Evolutionary conservation across 2,113 vertebrate species (phyloP).

Genomic region (Brachyhypopomus gauderio): DNA sequence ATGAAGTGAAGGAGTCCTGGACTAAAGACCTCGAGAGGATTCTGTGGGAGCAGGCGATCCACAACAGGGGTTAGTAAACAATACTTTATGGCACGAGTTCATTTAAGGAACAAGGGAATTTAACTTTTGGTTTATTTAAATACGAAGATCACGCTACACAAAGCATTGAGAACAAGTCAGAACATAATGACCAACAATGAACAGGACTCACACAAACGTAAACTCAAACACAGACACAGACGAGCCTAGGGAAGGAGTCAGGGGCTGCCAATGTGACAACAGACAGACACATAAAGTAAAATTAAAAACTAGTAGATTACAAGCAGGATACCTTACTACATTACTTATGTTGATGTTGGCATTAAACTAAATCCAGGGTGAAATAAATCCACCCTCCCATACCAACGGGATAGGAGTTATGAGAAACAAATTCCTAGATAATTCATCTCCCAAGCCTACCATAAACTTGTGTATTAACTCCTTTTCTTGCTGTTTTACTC

Average conservation of each 20-base stretch:
- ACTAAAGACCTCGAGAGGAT: constrained; percentile 76
- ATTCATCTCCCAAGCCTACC: background rate
- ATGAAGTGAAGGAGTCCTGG: constrained; percentile 76
- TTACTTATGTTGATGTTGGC: background rate
- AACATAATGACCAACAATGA: no score
- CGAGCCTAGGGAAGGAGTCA: no score
- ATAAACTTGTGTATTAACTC: background rate
- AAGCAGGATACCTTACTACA: background rate
- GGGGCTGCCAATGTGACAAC: no score
- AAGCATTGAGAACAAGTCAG: no score
- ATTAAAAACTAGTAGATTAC: no score
- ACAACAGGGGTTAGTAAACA: constrained; percentile 69
- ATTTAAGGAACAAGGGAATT: no score
- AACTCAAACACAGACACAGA: no score
- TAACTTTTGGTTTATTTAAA: no score
- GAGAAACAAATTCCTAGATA: background rate
- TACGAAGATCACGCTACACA: no score
- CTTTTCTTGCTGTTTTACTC: background rate
- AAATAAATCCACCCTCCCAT: background rate
- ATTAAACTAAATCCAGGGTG: background rate
- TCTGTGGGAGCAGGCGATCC: constrained; percentile 77
- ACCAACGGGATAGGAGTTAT: background rate
- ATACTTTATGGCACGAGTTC: background rate
- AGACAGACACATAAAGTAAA: no score
- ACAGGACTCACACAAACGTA: no score